Percentiles rank a stretch among this genome's conserved stretches.
Conservation (phyloP, 2,888 invertebrate genomes). For the Panorpa germanica region DNA sequence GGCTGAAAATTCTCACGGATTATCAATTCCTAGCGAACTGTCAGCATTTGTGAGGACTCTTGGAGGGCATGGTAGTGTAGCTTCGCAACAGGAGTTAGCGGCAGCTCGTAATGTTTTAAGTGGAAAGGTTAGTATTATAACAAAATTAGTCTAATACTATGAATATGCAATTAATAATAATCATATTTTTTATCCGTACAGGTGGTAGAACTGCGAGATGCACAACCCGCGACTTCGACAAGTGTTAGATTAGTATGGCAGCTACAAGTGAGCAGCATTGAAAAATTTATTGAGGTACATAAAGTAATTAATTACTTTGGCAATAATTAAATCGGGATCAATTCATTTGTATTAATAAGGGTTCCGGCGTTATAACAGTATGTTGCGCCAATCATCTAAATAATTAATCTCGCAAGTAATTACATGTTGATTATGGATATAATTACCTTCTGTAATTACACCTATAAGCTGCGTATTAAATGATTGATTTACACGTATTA, state of each 20-base stretch:
- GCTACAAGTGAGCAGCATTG: constrained; percentile 22
- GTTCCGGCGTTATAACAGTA: too few relatives aligned
- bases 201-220: constrained; percentile 48
- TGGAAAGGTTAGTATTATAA: constrained; percentile 21
- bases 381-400: too few relatives aligned
- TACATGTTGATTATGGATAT: too few relatives aligned
- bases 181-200: constrained; percentile 19
- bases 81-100: constrained; percentile 23
- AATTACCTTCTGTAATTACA: too few relatives aligned
- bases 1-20: constrained; percentile 70
- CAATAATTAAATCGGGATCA: too few relatives aligned
- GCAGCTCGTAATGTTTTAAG: constrained; percentile 22
- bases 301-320: constrained; percentile 1
- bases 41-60: constrained; percentile 51
- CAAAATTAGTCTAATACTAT: neutral
- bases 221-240: constrained; percentile 30
- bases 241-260: constrained; percentile 33
- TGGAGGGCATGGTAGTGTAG: constrained; percentile 22
- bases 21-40: constrained; percentile 60
- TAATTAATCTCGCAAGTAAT: too few relatives aligned
- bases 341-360: too few relatives aligned
- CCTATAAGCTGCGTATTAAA: too few relatives aligned
- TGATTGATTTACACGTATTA: too few relatives aligned
- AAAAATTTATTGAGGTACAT: constrained; percentile 24
- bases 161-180: neutral